Percentiles rank a stretch among this genome's conserved stretches.
These are phyloP conservation scores for Gymnocypris eckloni DNA, from an alignment of 2,797 vertebrate species.

Conservation along the genomic window DNA sequence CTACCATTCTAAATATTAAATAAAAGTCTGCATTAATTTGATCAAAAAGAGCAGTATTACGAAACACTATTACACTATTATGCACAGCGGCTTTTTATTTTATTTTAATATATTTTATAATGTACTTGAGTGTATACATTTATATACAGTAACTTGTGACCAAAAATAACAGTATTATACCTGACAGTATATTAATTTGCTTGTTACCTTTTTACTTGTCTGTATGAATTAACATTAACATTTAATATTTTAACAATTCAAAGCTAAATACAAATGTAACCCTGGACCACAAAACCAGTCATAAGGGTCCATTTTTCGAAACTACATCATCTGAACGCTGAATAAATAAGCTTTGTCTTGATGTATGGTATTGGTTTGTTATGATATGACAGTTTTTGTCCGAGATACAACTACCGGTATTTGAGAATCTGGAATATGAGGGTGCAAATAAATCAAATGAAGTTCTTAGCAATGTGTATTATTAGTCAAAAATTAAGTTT, in stretches of 20 bases:
- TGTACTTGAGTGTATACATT: background rate
- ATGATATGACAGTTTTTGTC: no score
- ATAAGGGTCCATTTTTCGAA: no score
- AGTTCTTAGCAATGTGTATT: no score
- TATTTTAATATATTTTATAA: background rate
- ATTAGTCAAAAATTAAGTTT: no score
- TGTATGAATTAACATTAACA: background rate
- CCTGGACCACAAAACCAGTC: no score
- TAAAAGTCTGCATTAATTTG: background rate
- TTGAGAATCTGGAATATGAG: no score
- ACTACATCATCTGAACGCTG: no score
- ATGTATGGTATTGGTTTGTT: no score
- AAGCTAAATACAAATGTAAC: background rate
- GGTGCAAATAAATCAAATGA: no score
- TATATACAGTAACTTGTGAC: background rate
- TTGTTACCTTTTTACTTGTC: background rate
- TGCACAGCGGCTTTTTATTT: background rate
- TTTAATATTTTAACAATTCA: background rate
- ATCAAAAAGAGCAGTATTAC: background rate
- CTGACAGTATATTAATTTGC: background rate
- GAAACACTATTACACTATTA: background rate
- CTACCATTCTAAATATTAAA: background rate
- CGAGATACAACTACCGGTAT: no score
- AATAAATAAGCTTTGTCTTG: no score
- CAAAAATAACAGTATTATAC: conserved; percentile 12